Percentiles rank a stretch among this genome's conserved stretches.
Conservation (phyloP, 1,140 invertebrate species). For the Galleria mellonella region DNA sequence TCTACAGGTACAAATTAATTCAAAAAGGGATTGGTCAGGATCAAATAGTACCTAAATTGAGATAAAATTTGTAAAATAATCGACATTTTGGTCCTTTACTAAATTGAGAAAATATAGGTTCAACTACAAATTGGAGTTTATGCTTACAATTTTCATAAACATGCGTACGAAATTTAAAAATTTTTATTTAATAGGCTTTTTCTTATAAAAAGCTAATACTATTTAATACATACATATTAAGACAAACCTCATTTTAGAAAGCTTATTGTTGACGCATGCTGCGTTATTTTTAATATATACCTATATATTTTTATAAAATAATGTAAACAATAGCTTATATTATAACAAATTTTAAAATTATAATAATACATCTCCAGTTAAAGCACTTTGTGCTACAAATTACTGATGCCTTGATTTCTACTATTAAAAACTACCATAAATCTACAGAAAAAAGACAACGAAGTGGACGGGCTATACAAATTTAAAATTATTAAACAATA, state of each 20-base stretch:
- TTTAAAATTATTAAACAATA: constrained; percentile 4
- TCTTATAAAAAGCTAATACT: constrained; percentile 10
- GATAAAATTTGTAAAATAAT: constrained; percentile 25
- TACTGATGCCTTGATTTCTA: constrained; percentile 10
- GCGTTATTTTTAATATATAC: background rate
- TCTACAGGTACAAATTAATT: constrained; percentile 29
- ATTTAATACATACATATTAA: constrained; percentile 1
- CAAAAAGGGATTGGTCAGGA: constrained; percentile 28
- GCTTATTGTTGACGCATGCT: background rate
- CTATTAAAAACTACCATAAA: constrained; percentile 11
- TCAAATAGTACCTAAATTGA: constrained; percentile 14
- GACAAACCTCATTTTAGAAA: background rate
- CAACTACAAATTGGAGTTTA: background rate
- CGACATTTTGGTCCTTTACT: constrained; percentile 30
- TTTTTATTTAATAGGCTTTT: constrained; percentile 10
- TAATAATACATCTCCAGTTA: background rate
- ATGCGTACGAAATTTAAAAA: constrained; percentile 3
- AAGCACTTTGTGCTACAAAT: constrained; percentile 10
- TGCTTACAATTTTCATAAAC: background rate
- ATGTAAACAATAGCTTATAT: background rate
- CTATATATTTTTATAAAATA: background rate
- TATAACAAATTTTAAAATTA: background rate
- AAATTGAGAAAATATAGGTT: constrained; percentile 17
- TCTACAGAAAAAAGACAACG: constrained; percentile 13
- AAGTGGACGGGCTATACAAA: constrained; percentile 23